These are phyloP conservation scores for Sebastes taczanowskii DNA, from an alignment of 2,797 vertebrate genomes.

Conservation along the genomic window DNA sequence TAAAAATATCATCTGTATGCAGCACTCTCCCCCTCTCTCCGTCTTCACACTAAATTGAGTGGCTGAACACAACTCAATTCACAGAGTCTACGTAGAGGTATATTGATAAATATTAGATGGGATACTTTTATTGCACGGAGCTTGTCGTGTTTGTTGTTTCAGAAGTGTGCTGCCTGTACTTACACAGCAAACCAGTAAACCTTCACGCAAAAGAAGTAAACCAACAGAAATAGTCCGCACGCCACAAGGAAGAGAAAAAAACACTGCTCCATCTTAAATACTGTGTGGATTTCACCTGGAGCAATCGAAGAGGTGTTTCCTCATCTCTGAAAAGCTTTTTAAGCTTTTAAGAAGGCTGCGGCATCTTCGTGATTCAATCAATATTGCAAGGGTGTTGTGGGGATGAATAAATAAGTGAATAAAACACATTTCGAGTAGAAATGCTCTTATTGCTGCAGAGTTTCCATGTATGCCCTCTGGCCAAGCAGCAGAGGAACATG, in stretches of 20 bases:
- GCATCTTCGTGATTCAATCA: constrained; percentile 66
- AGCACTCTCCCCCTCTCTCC: constrained; percentile 50
- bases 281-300: constrained; percentile 68
- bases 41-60: constrained; percentile 72
- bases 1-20: constrained; percentile 66
- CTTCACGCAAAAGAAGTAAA: neutral
- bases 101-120: constrained; percentile 83
- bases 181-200: constrained; percentile 42
- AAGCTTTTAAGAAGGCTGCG: constrained; percentile 30
- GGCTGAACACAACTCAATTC: constrained; percentile 58
- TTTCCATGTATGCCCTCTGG: constrained; percentile 73
- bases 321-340: constrained; percentile 74
- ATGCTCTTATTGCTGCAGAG: constrained; percentile 74
- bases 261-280: neutral
- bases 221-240: constrained; percentile 20
- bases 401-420: constrained; percentile 73
- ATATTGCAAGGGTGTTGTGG: constrained; percentile 76
- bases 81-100: constrained; percentile 49
- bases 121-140: constrained; percentile 76
- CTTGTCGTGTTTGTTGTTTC: constrained; percentile 72
- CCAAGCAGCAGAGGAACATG: constrained; percentile 66
- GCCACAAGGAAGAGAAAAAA: neutral
- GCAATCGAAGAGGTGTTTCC: constrained; percentile 57
- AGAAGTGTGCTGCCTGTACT: constrained; percentile 46
- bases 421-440: constrained; percentile 67